Evolutionary conservation across 1,140 invertebrate species (phyloP).

Genomic region (Halesus radiatus): DNA sequence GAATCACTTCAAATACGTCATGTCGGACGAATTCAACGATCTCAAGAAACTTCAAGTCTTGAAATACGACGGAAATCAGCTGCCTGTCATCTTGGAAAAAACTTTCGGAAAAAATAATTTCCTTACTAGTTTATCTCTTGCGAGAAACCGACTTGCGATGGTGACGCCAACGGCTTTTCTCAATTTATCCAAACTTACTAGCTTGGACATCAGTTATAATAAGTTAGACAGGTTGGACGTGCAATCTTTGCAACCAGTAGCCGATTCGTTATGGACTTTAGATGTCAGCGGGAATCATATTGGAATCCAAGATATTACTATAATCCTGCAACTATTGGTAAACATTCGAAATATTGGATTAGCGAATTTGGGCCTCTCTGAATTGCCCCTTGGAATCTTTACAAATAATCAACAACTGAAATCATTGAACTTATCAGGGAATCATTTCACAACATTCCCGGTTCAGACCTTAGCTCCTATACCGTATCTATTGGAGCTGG

Average conservation of each 20-base stretch:
- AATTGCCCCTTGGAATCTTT: slow-evolving; percentile 70
- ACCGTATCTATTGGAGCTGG: slow-evolving; percentile 71
- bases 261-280: slow-evolving; percentile 74
- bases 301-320: slow-evolving; percentile 65
- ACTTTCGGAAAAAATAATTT: slow-evolving; percentile 78
- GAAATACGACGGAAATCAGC: slow-evolving; percentile 81
- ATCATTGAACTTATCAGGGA: slow-evolving; percentile 71
- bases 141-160: slow-evolving; percentile 81
- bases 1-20: slow-evolving; percentile 84
- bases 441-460: slow-evolving; percentile 72
- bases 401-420: slow-evolving; percentile 64
- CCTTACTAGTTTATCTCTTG: slow-evolving; percentile 72
- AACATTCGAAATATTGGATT: slow-evolving; percentile 73
- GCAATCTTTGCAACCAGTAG: slow-evolving; percentile 72
- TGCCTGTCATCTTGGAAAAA: slow-evolving; percentile 81
- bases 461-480: slow-evolving; percentile 71
- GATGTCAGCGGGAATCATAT: slow-evolving; percentile 78
- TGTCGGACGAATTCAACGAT: slow-evolving; percentile 80
- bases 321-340: slow-evolving; percentile 71
- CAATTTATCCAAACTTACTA: slow-evolving; percentile 75
- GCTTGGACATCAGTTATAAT: slow-evolving; percentile 82
- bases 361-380: slow-evolving; percentile 70
- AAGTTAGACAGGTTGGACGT: slow-evolving; percentile 77
- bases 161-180: slow-evolving; percentile 78
- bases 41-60: slow-evolving; percentile 78